Evolutionary conservation across 2,113 vertebrate genomes (phyloP).

Genomic region (Phalacrocorax aristotelis): DNA sequence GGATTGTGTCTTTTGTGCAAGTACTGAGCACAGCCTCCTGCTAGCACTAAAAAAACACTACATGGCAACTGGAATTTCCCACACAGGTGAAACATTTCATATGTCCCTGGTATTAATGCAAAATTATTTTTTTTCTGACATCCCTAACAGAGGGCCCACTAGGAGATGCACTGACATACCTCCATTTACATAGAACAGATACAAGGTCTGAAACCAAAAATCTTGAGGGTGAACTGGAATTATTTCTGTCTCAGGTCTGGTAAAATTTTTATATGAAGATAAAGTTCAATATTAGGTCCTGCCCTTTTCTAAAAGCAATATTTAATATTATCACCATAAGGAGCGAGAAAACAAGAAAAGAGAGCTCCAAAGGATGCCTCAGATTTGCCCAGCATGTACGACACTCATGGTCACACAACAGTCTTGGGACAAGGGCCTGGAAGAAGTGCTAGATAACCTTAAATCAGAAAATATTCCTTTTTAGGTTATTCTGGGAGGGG

Average conservation of each 20-base stretch:
- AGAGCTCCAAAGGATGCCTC: neutral
- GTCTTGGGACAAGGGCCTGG: neutral
- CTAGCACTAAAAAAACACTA: neutral
- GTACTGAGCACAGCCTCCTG: neutral
- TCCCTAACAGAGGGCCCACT: neutral
- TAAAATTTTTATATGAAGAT: neutral
- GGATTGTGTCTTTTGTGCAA: neutral
- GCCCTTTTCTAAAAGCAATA: neutral
- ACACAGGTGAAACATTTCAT: neutral
- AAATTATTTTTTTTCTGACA: neutral
- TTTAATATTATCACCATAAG: neutral
- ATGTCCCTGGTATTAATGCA: neutral
- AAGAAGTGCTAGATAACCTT: neutral
- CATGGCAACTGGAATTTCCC: neutral
- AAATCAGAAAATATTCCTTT: neutral
- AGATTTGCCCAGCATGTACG: neutral
- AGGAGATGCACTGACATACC: neutral
- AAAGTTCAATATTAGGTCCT: neutral
- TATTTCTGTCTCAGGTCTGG: neutral
- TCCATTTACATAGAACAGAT: neutral
- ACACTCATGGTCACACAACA: neutral
- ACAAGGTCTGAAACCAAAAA: neutral
- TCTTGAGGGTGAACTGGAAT: neutral
- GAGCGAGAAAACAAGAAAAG: neutral
- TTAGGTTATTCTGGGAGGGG: neutral